A percentile compares a stretch with the other conserved stretches of the same genome.
These are phyloP conservation scores for Mus spretus DNA, from an alignment of 2,797 vertebrate genomes.

Conservation along the genomic window DNA sequence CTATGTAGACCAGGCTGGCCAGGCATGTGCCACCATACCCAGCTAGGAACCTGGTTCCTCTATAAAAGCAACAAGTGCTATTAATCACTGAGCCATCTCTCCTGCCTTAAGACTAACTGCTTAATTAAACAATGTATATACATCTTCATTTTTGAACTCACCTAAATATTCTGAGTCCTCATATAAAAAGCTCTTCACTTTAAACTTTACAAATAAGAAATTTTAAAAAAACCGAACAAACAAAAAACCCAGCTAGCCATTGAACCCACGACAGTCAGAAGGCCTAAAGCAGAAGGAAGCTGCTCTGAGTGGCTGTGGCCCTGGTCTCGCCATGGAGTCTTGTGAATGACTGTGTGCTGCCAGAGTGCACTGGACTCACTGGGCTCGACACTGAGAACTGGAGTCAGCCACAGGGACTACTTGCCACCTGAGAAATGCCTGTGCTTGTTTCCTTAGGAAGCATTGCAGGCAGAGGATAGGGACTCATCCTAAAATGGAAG, in stretches of 20 bases:
- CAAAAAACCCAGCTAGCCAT: neutral
- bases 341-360: neutral
- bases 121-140: slow-evolving; percentile 33
- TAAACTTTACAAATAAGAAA: slow-evolving; percentile 43
- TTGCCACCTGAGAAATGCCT: slow-evolving; percentile 24
- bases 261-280: slow-evolving; percentile 35
- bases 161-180: slow-evolving; percentile 50
- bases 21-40: neutral
- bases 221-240: neutral
- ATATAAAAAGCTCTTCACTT: slow-evolving; percentile 44
- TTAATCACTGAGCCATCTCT: neutral
- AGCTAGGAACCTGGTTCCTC: neutral
- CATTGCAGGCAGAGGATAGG: neutral
- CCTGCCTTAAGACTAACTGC: neutral
- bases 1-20: neutral
- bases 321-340: neutral
- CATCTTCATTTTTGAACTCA: slow-evolving; percentile 20
- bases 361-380: neutral
- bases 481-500: neutral
- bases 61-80: neutral
- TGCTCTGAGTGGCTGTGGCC: neutral
- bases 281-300: neutral
- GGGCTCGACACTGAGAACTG: slow-evolving; percentile 7
- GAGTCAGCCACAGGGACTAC: slow-evolving; percentile 3
- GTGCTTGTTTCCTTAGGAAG: neutral